Percentiles rank a stretch among this genome's conserved stretches.
These are phyloP conservation scores for Poeciliopsis prolifica DNA, from an alignment of 2,113 vertebrate genomes.

Conservation along the genomic window DNA sequence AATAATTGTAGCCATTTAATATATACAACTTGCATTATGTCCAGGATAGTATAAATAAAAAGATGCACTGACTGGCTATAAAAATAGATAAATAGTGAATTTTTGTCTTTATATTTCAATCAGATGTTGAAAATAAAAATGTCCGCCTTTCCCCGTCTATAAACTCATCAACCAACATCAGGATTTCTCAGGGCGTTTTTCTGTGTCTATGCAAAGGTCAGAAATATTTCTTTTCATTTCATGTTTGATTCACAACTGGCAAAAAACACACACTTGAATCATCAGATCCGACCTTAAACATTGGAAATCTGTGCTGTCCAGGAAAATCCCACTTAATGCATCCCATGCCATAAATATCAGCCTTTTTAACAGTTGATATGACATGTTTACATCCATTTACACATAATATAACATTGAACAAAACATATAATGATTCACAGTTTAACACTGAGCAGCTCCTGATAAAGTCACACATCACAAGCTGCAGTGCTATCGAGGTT, in stretches of 20 bases:
- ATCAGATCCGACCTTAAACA: neutral
- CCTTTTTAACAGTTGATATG: neutral
- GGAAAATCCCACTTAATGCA: neutral
- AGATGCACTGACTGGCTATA: neutral
- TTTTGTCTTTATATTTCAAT: neutral
- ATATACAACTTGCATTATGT: neutral
- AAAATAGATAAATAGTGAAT: neutral
- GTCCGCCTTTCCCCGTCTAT: neutral
- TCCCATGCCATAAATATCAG: neutral
- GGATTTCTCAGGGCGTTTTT: neutral
- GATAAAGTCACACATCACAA: no score
- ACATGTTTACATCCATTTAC: neutral
- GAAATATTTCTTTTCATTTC: neutral
- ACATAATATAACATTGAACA: neutral
- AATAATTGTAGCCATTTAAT: neutral
- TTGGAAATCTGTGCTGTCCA: no score
- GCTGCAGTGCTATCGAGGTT: conserved; percentile 18
- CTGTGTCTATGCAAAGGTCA: neutral
- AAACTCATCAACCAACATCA: neutral
- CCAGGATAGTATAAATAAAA: neutral
- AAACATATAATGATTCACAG: conserved; percentile 22
- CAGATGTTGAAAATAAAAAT: neutral
- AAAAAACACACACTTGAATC: neutral
- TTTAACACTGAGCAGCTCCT: conserved; percentile 8
- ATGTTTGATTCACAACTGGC: neutral